Conservation (phyloP, 2,113 vertebrate genomes). For the Osmerus eperlanus region DNA sequence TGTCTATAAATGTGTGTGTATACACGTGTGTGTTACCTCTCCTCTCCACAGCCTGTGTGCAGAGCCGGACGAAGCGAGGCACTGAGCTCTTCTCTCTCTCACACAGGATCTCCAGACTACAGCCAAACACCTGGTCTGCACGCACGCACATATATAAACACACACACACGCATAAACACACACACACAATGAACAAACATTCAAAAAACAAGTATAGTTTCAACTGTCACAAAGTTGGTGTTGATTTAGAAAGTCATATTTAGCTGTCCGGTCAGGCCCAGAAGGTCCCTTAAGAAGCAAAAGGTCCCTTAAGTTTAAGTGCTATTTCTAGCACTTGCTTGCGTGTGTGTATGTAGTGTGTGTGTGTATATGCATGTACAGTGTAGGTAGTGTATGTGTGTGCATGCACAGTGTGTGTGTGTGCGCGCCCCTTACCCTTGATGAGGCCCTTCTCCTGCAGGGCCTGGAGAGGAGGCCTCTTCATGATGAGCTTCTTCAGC, state of each 20-base stretch:
- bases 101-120: conserved; percentile 84
- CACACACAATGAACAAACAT: neutral
- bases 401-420: neutral
- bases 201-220: neutral
- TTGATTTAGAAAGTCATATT: too few relatives aligned
- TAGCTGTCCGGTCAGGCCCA: too few relatives aligned
- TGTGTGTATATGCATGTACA: too few relatives aligned
- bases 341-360: too few relatives aligned
- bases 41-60: conserved; percentile 82
- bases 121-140: conserved; percentile 92
- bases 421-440: conserved; percentile 73
- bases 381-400: too few relatives aligned
- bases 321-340: too few relatives aligned
- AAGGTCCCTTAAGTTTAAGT: too few relatives aligned
- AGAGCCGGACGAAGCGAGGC: conserved; percentile 85
- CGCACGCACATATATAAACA: conserved; percentile 14
- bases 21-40: conserved; percentile 69
- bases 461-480: conserved; percentile 83
- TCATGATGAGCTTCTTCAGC: conserved; percentile 83
- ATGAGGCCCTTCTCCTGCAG: conserved; percentile 91
- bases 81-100: conserved; percentile 79
- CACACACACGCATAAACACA: neutral
- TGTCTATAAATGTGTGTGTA: too few relatives aligned
- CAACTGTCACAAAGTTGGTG: too few relatives aligned
- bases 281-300: too few relatives aligned